Evolutionary conservation across 2,888 invertebrate species (phyloP), one percentile per base, ranked within the genome.

Genomic region (Chalcosyrphus nemorum): DNA sequence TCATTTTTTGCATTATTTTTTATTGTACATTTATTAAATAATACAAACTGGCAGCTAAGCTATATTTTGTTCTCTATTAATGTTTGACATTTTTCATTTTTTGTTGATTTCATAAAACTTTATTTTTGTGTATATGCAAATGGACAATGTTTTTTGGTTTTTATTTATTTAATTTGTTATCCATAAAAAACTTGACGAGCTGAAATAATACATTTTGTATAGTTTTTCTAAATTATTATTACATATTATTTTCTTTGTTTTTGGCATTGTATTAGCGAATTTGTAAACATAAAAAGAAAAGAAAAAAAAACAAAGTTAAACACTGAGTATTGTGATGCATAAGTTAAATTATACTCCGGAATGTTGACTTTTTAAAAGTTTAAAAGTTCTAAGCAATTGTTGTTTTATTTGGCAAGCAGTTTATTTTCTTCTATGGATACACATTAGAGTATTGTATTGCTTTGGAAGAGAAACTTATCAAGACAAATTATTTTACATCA

Each of bases 21-120:
- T 65, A 7, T 7, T 32, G 9, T 95, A 97, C 93, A 89, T 97
- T 96, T 97, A 35, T 52, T 75, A 68, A 52, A 61, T 72, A 76
- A 78, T 78, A 76, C 63, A 78, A 80, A 84, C 74, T 84, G 84
- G 78, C 84, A 84, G 80, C 84, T 84, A 80, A 84, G 78, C 78
- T 80, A 47, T 57, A 50, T 17, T 63, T 57, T 70, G 47, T 54
- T 29, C 65, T 38, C 35, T 32, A 54, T 65, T 35, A 47, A 70
- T 70, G 57, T 45, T 72, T 72, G 52, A 61, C 38, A 43, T 63
- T 81, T 70, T 29, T 32, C 63, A 52, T 43, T 27, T 21, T 21
- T 61, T 29, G 24, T 35, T 52, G 21, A 52, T 32, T 54, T 59
- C 15, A n/a, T 68, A 54, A 29, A 68, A 19, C 41, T 52, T 35